phyloP scores from a whole-genome alignment of 2,797 vertebrate genomes.

The Liparis tanakae region DNA sequence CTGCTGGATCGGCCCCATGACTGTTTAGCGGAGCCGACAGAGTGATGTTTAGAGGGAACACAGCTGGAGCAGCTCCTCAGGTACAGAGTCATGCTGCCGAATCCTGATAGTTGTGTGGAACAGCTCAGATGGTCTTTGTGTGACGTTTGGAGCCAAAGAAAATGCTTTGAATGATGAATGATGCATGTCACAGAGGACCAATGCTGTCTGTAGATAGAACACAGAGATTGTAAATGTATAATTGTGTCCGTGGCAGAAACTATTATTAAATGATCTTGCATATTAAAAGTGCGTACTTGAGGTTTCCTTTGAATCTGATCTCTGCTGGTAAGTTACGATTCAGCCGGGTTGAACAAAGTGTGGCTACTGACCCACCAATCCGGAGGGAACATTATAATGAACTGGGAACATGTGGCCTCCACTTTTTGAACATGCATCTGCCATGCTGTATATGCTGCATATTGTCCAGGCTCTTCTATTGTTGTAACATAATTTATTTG shows the following conservation, averaged over 20 bases:
- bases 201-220: conserved; percentile 49
- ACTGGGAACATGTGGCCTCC: not conserved
- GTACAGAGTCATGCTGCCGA: not conserved
- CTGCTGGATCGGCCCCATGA: conserved; percentile 5
- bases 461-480: not conserved
- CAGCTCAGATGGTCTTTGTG: not conserved
- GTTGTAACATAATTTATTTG: not conserved
- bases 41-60: conserved; percentile 55
- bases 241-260: conserved; percentile 53
- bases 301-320: not conserved
- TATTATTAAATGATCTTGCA: conserved; percentile 57
- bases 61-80: conserved; percentile 49
- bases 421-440: not conserved
- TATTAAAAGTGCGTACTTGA: conserved; percentile 10
- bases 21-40: conserved; percentile 27
- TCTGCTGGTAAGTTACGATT: not conserved
- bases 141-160: conserved; percentile 68
- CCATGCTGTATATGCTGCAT: not conserved
- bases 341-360: not conserved
- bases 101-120: not conserved
- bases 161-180: conserved; percentile 29
- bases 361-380: not conserved
- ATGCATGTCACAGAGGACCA: conserved; percentile 37
- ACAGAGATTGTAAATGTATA: conserved; percentile 39
- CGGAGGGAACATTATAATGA: not conserved